Evolutionary conservation across 1,140 invertebrate genomes (phyloP).

Genomic region (Zophobas morio): DNA sequence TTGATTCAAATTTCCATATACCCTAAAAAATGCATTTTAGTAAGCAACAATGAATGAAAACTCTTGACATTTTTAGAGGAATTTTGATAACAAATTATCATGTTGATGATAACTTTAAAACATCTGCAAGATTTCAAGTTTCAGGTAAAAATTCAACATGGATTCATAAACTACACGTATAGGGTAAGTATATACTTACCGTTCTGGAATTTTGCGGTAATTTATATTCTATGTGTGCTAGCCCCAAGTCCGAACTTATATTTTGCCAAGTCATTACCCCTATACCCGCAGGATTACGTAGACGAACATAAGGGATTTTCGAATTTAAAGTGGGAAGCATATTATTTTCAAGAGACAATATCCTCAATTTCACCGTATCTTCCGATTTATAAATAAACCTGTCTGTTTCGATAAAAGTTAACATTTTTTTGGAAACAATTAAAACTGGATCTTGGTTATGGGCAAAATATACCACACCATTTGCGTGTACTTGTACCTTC

Average conservation of each 20-base stretch:
- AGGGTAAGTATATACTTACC: conserved; percentile 61
- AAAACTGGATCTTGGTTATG: conserved; percentile 69
- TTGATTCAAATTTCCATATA: conserved; percentile 72
- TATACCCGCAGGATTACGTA: conserved; percentile 74
- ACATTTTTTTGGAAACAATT: conserved; percentile 67
- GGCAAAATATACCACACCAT: conserved; percentile 68
- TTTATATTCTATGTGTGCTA: conserved; percentile 71
- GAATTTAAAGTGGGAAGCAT: conserved; percentile 66
- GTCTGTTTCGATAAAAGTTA: conserved; percentile 71
- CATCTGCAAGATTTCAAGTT: too few relatives aligned
- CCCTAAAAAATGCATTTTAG: conserved; percentile 65
- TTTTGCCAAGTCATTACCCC: conserved; percentile 75
- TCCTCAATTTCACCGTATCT: conserved; percentile 72
- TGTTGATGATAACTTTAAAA: too few relatives aligned
- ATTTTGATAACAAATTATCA: too few relatives aligned
- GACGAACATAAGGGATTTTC: conserved; percentile 73
- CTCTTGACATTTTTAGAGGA: too few relatives aligned
- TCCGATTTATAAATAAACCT: conserved; percentile 77
- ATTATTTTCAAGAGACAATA: conserved; percentile 70
- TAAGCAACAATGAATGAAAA: too few relatives aligned
- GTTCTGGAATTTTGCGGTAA: conserved; percentile 71
- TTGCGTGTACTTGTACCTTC: conserved; percentile 68
- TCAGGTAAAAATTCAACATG: too few relatives aligned
- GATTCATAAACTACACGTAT: too few relatives aligned
- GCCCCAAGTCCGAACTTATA: conserved; percentile 69